A percentile compares a stretch with the other conserved stretches of the same genome.
These are phyloP conservation scores for Penaeus chinensis DNA, from an alignment of 1,140 invertebrate species.

Conservation along the genomic window DNA sequence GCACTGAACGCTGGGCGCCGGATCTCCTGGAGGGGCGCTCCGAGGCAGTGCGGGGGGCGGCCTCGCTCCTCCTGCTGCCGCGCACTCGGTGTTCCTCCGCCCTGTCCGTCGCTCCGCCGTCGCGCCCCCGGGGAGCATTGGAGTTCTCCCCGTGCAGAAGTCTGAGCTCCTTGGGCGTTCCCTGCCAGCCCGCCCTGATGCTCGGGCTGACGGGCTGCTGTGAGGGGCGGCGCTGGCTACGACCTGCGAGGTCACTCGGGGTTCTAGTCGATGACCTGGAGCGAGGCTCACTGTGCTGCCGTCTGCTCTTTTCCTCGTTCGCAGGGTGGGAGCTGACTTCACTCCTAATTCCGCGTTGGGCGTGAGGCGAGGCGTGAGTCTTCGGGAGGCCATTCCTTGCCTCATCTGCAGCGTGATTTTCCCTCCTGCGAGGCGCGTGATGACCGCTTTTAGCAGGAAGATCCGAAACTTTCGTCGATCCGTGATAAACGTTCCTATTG, in stretches of 20 bases:
- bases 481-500: neutral
- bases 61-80: neutral
- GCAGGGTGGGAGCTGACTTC: too few relatives aligned
- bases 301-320: too few relatives aligned
- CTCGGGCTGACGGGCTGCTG: too few relatives aligned
- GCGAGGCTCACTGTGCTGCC: too few relatives aligned
- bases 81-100: neutral
- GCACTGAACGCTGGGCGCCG: neutral
- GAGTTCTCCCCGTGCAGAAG: neutral
- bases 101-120: neutral
- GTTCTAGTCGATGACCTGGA: too few relatives aligned
- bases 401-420: too few relatives aligned
- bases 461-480: neutral
- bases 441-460: neutral
- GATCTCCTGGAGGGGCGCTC: constrained; percentile 13
- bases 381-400: too few relatives aligned
- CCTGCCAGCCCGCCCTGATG: too few relatives aligned
- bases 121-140: neutral
- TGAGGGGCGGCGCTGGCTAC: too few relatives aligned
- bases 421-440: neutral
- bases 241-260: too few relatives aligned
- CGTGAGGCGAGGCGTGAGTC: too few relatives aligned
- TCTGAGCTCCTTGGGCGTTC: neutral
- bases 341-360: too few relatives aligned
- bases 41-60: neutral